A percentile compares a stretch with the other conserved stretches of the same genome.
Conservation (phyloP, 92 coral and sea anemone genomes). For the Heliopora coerulea region DNA sequence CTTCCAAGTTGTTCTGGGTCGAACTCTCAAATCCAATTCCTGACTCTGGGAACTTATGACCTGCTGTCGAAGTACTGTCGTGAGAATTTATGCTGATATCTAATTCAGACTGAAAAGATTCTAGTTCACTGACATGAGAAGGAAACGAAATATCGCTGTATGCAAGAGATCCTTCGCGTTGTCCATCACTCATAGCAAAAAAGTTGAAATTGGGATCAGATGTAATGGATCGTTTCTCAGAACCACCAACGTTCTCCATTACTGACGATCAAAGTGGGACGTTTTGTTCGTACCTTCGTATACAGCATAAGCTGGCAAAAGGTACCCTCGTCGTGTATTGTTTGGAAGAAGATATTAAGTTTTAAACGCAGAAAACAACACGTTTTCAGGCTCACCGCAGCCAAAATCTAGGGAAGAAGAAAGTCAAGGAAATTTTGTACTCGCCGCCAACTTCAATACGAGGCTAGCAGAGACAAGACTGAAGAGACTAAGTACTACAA, state of each 20-base stretch:
- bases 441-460: conserved; percentile 17
- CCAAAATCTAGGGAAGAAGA: background rate
- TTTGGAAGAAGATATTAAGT: no score
- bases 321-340: no score
- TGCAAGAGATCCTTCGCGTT: conserved; percentile 71
- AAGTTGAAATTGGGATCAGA: conserved; percentile 10
- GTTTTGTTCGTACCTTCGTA: background rate
- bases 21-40: background rate
- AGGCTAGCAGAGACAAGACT: background rate
- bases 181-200: background rate
- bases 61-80: conserved; percentile 7
- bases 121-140: conserved; percentile 91
- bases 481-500: background rate
- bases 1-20: background rate
- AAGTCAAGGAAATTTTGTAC: conserved; percentile 7
- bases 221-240: background rate
- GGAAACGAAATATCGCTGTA: conserved; percentile 90
- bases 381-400: no score
- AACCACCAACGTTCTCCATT: background rate
- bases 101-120: conserved; percentile 88
- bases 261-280: background rate
- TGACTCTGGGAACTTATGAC: background rate
- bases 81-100: conserved; percentile 57
- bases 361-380: background rate
- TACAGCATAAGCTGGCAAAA: no score